Conservation (phyloP, 1,140 invertebrate species). For the Cardiocondyla obscurior region DNA sequence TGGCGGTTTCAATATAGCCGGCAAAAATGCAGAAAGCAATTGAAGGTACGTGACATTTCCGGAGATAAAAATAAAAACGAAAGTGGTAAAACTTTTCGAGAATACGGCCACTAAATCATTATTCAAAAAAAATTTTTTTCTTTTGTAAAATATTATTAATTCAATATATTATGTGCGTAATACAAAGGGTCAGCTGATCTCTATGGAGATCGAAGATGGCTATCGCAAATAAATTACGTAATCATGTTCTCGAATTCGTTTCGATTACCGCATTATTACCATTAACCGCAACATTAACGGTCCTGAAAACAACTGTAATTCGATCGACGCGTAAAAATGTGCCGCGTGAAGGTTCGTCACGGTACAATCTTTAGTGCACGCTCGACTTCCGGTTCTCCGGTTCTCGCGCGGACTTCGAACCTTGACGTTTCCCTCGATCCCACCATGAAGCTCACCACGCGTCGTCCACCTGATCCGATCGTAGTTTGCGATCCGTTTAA, state of each 20-base stretch:
- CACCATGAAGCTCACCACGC: not conserved
- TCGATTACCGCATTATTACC: not conserved
- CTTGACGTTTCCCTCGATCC: constrained; percentile 4
- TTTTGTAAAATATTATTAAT: not conserved
- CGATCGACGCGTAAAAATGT: constrained; percentile 22
- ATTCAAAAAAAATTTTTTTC: not conserved
- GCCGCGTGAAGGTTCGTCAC: not conserved
- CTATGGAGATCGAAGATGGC: not conserved
- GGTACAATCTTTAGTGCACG: not conserved
- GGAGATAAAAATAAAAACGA: not conserved
- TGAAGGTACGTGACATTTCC: not conserved
- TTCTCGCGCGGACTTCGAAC: not conserved
- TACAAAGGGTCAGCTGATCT: not conserved
- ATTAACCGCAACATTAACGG: not conserved
- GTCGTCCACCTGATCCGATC: not conserved
- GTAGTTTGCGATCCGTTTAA: not conserved
- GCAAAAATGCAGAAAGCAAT: not conserved
- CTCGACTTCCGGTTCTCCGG: constrained; percentile 30
- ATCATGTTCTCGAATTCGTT: not conserved
- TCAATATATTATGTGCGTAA: too few relatives aligned
- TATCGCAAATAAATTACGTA: constrained; percentile 7
- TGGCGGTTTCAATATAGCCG: constrained; percentile 29
- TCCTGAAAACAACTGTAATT: not conserved
- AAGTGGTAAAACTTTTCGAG: not conserved
- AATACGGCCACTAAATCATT: not conserved